These are phyloP conservation scores for Solenodon paradoxus DNA, from an alignment of 2,113 vertebrate species.

Conservation along the genomic window DNA sequence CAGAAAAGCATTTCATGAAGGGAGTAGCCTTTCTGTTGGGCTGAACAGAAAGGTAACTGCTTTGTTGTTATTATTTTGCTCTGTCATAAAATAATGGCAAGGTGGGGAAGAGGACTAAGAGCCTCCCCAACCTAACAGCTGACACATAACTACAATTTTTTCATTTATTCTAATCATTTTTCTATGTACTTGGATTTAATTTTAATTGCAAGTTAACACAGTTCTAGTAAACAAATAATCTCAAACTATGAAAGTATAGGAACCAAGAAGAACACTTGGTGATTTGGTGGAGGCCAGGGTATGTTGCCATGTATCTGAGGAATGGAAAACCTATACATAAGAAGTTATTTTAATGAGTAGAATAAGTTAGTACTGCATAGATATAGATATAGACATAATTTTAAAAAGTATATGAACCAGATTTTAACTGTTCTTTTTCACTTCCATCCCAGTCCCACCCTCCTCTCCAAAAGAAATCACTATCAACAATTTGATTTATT, in stretches of 20 bases:
- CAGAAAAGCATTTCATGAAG: neutral
- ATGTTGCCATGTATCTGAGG: too few relatives aligned
- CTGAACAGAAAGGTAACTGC: neutral
- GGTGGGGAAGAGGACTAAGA: accelerated
- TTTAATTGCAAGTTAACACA: neutral
- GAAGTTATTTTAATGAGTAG: too few relatives aligned
- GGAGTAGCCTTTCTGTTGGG: neutral
- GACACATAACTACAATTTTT: neutral
- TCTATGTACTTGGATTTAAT: neutral
- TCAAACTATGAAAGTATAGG: neutral
- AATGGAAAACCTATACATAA: too few relatives aligned
- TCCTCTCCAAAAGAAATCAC: neutral
- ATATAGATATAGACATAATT: too few relatives aligned
- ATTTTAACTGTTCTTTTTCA: neutral
- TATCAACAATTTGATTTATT: neutral
- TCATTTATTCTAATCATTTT: neutral
- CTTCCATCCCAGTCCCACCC: neutral
- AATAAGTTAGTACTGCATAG: too few relatives aligned
- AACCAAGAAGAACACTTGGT: too few relatives aligned
- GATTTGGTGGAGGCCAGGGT: too few relatives aligned
- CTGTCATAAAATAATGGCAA: neutral
- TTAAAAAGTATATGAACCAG: neutral
- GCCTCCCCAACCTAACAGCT: neutral
- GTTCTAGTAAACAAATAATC: neutral
- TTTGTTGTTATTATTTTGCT: neutral